These are phyloP conservation scores for Diarsia brunnea DNA, from an alignment of 2,888 invertebrate genomes.

Conservation along the genomic window DNA sequence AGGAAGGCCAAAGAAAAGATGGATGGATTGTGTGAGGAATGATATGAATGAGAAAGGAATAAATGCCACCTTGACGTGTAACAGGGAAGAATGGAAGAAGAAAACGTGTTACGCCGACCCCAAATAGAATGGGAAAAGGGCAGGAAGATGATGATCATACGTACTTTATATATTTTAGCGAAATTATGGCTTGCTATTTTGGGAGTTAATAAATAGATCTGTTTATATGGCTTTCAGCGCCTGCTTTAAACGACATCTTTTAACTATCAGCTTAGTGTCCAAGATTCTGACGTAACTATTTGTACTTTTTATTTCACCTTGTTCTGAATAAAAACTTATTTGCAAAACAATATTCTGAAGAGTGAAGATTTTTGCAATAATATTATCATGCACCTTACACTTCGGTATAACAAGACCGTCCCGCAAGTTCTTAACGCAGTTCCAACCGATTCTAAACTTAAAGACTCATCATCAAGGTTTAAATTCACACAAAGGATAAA, in stretches of 20 bases:
- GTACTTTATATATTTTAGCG: not conserved
- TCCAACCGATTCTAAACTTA: constrained; percentile 56
- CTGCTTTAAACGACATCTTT: not conserved
- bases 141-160: too few species aligned
- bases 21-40: too few species aligned
- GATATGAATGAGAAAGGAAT: too few species aligned
- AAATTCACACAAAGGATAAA: constrained; percentile 33
- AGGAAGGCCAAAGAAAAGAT: too few species aligned
- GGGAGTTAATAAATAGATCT: not conserved
- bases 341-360: not conserved
- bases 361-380: not conserved
- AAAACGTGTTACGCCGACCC: too few species aligned
- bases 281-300: not conserved
- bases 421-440: constrained; percentile 47
- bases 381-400: constrained; percentile 38
- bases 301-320: not conserved
- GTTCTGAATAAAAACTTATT: not conserved
- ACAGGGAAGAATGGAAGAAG: too few species aligned
- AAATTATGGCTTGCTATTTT: not conserved
- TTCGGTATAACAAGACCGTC: constrained; percentile 55
- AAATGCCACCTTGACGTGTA: too few species aligned
- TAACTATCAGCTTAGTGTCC: not conserved
- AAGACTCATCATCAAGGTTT: constrained; percentile 53
- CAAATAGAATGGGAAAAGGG: too few species aligned
- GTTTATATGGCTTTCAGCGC: not conserved